phyloP scores from a whole-genome alignment of 2,797 vertebrate species.

The Dendrocincla fuliginosa region DNA sequence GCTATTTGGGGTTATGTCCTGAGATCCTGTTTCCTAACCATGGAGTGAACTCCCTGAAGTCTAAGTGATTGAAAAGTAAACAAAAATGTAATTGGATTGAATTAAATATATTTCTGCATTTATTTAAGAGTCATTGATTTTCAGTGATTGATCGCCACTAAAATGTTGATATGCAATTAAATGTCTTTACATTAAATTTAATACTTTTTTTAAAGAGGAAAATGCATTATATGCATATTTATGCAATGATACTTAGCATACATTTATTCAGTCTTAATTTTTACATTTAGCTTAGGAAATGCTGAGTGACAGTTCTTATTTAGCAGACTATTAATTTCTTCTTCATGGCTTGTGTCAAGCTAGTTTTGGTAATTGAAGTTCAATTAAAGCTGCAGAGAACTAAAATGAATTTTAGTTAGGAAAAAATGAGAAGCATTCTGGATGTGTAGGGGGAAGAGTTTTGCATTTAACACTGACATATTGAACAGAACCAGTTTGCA shows the following conservation, averaged over 20 bases:
- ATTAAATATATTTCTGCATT: background rate
- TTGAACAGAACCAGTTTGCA: background rate
- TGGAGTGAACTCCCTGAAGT: background rate
- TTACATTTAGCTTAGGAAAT: conserved; percentile 60
- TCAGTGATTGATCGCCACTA: background rate
- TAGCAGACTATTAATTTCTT: conserved; percentile 59
- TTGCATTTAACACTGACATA: background rate
- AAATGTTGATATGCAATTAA: conserved; percentile 37
- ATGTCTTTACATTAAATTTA: conserved; percentile 36
- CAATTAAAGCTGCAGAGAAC: conserved; percentile 37
- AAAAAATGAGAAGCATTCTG: background rate
- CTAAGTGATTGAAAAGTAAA: conserved; percentile 4
- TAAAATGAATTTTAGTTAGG: conserved; percentile 35
- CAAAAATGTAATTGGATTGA: conserved; percentile 11
- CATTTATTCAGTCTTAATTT: conserved; percentile 68
- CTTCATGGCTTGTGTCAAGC: conserved; percentile 50
- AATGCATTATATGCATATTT: conserved; percentile 63
- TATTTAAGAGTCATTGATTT: conserved; percentile 20
- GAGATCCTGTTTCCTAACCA: background rate
- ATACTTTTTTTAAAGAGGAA: background rate
- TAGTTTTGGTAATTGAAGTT: conserved; percentile 62
- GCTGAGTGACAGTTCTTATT: conserved; percentile 65
- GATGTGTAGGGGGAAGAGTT: background rate
- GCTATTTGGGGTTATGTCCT: background rate
- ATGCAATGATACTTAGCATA: conserved; percentile 52